Evolutionary conservation across 1,140 invertebrate species (phyloP).

Genomic region (Pteromalus puparum): DNA sequence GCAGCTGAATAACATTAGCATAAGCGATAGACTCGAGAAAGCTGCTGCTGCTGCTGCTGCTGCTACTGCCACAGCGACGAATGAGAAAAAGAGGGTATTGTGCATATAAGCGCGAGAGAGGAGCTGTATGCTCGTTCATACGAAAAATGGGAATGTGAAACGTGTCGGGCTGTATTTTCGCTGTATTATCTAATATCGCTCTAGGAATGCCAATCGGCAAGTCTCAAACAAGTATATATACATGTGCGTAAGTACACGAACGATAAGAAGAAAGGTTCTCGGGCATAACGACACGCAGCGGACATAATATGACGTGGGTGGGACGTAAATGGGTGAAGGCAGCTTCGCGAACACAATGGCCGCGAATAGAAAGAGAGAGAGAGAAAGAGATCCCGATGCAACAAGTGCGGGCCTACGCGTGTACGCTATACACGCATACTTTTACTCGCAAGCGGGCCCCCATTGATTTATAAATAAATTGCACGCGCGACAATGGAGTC

Average conservation of each 20-base stretch:
- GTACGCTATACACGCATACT: not conserved
- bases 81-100: conserved; percentile 17
- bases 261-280: not conserved
- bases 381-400: conserved; percentile 46
- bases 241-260: not conserved
- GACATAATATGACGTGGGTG: conserved; percentile 60
- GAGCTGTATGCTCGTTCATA: conserved; percentile 11
- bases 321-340: conserved; percentile 67
- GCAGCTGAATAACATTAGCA: conserved; percentile 35
- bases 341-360: conserved; percentile 57
- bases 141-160: conserved; percentile 28
- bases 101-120: conserved; percentile 7
- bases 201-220: not conserved
- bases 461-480: conserved; percentile 57
- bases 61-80: not conserved
- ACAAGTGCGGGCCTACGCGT: conserved; percentile 64
- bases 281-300: not conserved
- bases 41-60: not conserved
- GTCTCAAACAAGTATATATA: not conserved
- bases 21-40: conserved; percentile 9
- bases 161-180: not conserved
- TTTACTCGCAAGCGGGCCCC: conserved; percentile 33
- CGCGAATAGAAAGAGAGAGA: not conserved
- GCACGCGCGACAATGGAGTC: conserved; percentile 52
- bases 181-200: not conserved